Percentiles rank a stretch among this genome's conserved stretches.
These are phyloP conservation scores for Smithornis capensis DNA, from an alignment of 2,113 vertebrate genomes.

Conservation along the genomic window DNA sequence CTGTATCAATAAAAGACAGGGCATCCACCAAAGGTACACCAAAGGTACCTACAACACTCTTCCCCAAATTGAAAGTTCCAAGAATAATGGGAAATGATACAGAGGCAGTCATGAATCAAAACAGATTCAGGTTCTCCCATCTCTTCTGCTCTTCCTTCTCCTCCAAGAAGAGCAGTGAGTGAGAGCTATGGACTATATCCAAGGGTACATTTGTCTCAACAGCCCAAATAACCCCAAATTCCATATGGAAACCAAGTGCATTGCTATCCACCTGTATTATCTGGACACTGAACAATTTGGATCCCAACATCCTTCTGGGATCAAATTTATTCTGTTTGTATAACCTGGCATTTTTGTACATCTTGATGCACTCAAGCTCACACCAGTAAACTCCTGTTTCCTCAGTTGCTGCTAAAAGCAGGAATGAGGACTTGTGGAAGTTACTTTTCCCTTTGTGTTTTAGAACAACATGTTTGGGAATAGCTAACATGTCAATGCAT, in stretches of 20 bases:
- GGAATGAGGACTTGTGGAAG: neutral
- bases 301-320: neutral
- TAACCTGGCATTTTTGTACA: neutral
- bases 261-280: neutral
- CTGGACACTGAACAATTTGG: neutral
- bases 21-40: neutral
- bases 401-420: neutral
- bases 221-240: neutral
- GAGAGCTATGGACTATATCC: neutral
- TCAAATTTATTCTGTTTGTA: neutral
- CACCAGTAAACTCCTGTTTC: neutral
- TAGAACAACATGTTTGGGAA: neutral
- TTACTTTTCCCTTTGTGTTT: neutral
- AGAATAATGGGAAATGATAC: neutral
- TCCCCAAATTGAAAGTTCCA: neutral
- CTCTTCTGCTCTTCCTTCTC: neutral
- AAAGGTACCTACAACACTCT: neutral
- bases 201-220: neutral
- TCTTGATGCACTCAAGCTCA: rapidly evolving
- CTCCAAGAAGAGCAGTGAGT: neutral
- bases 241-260: too few relatives aligned
- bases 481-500: neutral
- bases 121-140: neutral
- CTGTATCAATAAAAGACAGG: neutral
- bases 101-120: neutral